Evolutionary conservation across 2,888 invertebrate genomes (phyloP).

Genomic region (Microctonus brassicae): DNA sequence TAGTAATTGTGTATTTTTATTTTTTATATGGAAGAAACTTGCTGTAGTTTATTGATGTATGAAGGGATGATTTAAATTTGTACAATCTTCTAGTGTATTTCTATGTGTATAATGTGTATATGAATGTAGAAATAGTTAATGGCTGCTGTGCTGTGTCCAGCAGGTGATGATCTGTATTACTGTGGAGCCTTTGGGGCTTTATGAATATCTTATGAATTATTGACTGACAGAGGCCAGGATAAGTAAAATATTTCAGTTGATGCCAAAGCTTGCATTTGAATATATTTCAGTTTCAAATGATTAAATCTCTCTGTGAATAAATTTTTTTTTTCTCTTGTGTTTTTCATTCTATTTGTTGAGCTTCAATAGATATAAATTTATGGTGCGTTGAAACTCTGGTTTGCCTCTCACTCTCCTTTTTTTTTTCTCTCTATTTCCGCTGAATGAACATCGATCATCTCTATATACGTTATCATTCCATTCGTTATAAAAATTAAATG

Average conservation of each 20-base stretch:
- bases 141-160: not conserved
- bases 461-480: not conserved
- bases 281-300: not conserved
- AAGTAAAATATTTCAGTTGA: not conserved
- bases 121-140: not conserved
- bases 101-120: not conserved
- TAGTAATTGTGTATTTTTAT: not conserved
- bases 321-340: not conserved
- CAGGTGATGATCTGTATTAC: not conserved
- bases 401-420: too few relatives aligned
- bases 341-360: not conserved
- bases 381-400: too few relatives aligned
- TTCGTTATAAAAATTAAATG: not conserved
- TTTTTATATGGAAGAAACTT: slow-evolving; percentile 6
- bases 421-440: not conserved
- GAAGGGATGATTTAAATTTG: slow-evolving; percentile 16
- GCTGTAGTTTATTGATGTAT: not conserved
- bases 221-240: not conserved
- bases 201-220: slow-evolving; percentile 19
- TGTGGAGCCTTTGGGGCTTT: not conserved
- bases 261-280: not conserved
- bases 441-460: not conserved
- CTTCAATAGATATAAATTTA: not conserved
- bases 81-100: not conserved
- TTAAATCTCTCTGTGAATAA: too few relatives aligned